Percentiles rank a stretch among this genome's conserved stretches.
Evolutionary conservation across 2,113 vertebrate species (phyloP).

Genomic region (Xerus inauris): DNA sequence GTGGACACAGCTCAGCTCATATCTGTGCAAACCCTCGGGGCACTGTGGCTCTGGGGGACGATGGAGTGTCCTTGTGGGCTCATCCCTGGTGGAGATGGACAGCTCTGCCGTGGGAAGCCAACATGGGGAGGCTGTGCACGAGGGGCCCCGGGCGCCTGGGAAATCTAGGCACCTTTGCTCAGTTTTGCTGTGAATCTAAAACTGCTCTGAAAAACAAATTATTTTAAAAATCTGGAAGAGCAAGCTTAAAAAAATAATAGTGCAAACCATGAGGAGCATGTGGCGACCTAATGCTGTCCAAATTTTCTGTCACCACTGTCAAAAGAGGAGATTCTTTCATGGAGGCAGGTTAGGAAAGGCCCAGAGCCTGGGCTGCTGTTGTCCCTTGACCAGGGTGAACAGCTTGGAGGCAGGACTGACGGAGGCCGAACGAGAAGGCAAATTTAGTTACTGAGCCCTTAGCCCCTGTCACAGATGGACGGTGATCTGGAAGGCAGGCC

Average conservation of each 20-base stretch:
- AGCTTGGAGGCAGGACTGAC: not conserved
- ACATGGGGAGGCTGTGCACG: no score
- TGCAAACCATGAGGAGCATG: fast-evolving
- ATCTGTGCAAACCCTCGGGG: no score
- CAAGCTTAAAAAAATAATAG: not conserved
- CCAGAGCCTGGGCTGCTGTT: not conserved
- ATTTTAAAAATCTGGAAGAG: not conserved
- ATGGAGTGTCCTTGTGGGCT: no score
- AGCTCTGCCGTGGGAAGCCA: no score
- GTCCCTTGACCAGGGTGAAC: not conserved
- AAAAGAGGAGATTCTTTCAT: not conserved
- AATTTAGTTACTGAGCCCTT: not conserved
- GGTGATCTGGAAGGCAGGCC: no score
- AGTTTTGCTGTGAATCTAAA: not conserved
- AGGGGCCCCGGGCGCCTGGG: not conserved
- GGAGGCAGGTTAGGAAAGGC: no score
- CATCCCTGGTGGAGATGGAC: no score
- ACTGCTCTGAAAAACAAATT: not conserved
- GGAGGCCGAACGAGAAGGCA: not conserved
- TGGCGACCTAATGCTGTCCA: no score
- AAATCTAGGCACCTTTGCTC: fast-evolving
- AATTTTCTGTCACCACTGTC: not conserved
- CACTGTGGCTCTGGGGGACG: no score
- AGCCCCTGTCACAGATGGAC: fast-evolving
- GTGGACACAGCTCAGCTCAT: no score